Evolutionary conservation across 2,888 invertebrate genomes (phyloP).

Genomic region (Mythimna ferrago): DNA sequence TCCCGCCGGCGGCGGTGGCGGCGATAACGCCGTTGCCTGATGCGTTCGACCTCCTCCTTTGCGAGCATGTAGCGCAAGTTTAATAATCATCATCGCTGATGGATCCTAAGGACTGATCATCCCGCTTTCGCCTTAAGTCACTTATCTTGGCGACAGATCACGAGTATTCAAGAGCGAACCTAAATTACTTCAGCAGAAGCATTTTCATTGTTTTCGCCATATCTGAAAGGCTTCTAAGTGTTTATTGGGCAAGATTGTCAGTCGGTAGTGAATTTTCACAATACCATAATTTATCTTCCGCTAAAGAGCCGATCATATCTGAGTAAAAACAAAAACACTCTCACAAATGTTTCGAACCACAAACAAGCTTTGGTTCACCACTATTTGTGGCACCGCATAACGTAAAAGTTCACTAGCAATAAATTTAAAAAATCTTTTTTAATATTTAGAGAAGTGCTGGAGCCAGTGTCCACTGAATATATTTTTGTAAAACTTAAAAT

Average conservation of each 20-base stretch:
- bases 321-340: not conserved
- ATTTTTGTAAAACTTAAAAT: too few relatives aligned
- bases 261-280: not conserved
- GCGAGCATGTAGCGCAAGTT: not conserved
- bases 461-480: too few relatives aligned
- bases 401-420: conserved; percentile 17
- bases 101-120: not conserved
- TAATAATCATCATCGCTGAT: not conserved
- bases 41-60: too few relatives aligned
- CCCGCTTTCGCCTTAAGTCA: not conserved
- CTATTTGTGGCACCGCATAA: conserved; percentile 3
- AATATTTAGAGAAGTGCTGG: not conserved
- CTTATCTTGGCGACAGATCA: not conserved
- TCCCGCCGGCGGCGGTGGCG: too few relatives aligned
- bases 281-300: not conserved
- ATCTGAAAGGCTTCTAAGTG: not conserved
- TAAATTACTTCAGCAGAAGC: too few relatives aligned
- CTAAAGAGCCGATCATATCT: not conserved
- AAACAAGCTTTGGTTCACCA: conserved; percentile 28
- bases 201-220: not conserved
- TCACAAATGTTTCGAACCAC: conserved; percentile 27
- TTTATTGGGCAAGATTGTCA: not conserved
- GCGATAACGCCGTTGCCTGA: too few relatives aligned
- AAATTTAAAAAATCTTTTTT: conserved; percentile 12
- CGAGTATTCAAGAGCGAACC: too few relatives aligned